A percentile compares a stretch with the other conserved stretches of the same genome.
phyloP scores from a whole-genome alignment of 1,140 invertebrate genomes.

The Teleogryllus occipitalis region DNA sequence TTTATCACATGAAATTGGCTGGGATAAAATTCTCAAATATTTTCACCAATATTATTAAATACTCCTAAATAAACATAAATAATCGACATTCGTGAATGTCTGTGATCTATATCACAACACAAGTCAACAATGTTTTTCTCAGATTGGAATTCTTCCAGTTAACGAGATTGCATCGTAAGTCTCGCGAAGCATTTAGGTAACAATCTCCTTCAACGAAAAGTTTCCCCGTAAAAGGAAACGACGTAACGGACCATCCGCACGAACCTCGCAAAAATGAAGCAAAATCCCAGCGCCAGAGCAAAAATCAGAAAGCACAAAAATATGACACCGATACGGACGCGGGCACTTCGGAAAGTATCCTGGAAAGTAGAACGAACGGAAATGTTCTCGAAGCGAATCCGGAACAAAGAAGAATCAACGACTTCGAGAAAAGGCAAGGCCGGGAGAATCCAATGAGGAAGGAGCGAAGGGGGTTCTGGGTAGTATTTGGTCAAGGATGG shows the following conservation, averaged over 20 bases:
- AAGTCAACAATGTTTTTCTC: neutral
- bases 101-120: too few species aligned
- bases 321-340: neutral
- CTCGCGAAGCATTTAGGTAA: neutral
- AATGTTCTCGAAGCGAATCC: neutral
- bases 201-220: neutral
- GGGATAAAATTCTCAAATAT: too few species aligned
- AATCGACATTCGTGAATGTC: too few species aligned
- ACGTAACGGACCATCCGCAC: neutral
- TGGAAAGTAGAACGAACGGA: neutral
- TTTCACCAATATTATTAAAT: too few species aligned
- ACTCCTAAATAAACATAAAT: too few species aligned
- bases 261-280: neutral
- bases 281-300: neutral
- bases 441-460: too few species aligned
- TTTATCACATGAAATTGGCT: too few species aligned
- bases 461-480: too few species aligned
- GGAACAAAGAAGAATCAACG: too few species aligned
- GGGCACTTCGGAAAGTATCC: neutral
- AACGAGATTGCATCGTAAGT: neutral
- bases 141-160: neutral
- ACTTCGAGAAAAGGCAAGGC: too few species aligned
- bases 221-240: neutral
- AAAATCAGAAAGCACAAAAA: slow-evolving; percentile 1
- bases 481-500: too few species aligned